phyloP scores from a whole-genome alignment of 2,113 vertebrate species.

The Marcusenius ussheri region DNA sequence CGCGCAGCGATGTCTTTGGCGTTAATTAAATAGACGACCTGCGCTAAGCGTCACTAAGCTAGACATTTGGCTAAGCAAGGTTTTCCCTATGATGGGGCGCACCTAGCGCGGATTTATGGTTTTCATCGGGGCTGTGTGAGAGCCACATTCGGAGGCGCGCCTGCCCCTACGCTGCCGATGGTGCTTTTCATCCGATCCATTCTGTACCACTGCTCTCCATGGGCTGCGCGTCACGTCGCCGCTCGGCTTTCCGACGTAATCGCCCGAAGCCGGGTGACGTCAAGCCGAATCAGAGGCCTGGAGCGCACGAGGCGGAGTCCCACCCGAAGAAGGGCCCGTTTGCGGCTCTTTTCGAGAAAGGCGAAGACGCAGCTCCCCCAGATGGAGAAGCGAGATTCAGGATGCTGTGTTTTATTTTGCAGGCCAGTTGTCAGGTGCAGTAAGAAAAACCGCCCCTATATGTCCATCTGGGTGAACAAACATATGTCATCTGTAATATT shows the following conservation, averaged over 20 bases:
- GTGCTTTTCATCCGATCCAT: conserved; percentile 11
- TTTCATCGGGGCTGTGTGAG: background rate
- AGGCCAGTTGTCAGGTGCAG: background rate
- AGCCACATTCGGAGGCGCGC: background rate
- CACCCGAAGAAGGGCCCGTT: background rate
- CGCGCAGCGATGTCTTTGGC: background rate
- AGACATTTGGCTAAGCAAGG: background rate
- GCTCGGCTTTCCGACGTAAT: background rate
- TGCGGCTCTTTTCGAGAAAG: background rate
- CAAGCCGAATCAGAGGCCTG: background rate
- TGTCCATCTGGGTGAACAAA: background rate
- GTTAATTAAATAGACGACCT: background rate
- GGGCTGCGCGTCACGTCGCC: conserved; percentile 10
- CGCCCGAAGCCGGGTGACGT: background rate
- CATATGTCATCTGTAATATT: background rate
- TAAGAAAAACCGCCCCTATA: background rate
- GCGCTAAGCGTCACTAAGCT: background rate
- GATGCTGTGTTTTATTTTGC: background rate
- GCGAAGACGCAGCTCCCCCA: background rate
- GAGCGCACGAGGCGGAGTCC: background rate
- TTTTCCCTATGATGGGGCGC: background rate
- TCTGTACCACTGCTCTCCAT: conserved; percentile 5
- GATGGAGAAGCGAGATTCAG: background rate
- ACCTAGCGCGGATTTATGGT: background rate
- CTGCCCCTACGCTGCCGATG: background rate